Evolutionary conservation across 1,140 invertebrate genomes (phyloP), one percentile per base, ranked within the genome.

Genomic region (Brachionus manjavacas): DNA sequence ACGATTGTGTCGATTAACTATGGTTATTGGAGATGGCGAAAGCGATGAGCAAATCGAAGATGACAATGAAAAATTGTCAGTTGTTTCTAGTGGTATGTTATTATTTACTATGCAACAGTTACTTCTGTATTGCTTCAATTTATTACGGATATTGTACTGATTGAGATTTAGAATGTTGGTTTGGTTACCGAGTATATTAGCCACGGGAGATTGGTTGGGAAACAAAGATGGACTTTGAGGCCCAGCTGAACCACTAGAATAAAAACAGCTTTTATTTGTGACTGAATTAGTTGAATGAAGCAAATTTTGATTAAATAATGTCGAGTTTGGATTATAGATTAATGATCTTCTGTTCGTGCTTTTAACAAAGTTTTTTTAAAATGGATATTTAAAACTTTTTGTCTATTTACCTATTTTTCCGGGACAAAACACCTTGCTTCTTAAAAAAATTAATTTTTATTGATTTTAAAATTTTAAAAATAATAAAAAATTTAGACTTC

Each of bases 51-150:
- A 76, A 35, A 76, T 76, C 41, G 72, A 76, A 25, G 72, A 76
- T 23, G 72, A 76, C n/a, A 76, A 20, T 28, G 72, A 76, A 49
- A 49, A 49, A 76, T 76, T 76, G 4, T 43, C 35, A 35, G 20
- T 23, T 31, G 25, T 31, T 70, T 70, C 60, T 3, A 70, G 3
- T 23, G 12, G 11, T 70, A 35, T 49, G 20, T 39, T 74, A 41
- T 74, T 74, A 20, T 74, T 74, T 46, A 16, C 31, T 28, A 76
- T 46, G 46, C 41, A 76, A n/a, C 68, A 72, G 31, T 41, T 72
- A 72, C 72, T 76, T 76, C 43, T 76, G 25, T 76, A 28, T 14
- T 76, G 41, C 25, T 76, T 76, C 25, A 76, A 28, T 76, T 76
- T 76, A 14, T 46, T 76, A 4, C 72, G 68, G 20, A 72, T 72